These are phyloP conservation scores for Notolabrus celidotus DNA, from an alignment of 2,797 vertebrate genomes.

Conservation along the genomic window DNA sequence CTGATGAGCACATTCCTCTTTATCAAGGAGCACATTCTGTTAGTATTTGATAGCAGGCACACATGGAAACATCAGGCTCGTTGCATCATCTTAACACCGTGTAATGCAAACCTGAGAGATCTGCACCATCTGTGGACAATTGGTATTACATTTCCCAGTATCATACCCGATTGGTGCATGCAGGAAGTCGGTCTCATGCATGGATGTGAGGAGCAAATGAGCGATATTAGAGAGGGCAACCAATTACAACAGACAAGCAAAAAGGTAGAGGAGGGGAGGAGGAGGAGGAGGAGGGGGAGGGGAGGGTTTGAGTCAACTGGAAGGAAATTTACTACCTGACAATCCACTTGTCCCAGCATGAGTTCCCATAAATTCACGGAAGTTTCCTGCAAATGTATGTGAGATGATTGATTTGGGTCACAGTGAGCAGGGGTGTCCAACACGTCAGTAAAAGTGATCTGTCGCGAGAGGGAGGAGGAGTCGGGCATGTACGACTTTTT, in stretches of 20 bases:
- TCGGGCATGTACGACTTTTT: not conserved
- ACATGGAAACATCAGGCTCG: slow-evolving; percentile 9
- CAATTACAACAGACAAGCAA: slow-evolving; percentile 51
- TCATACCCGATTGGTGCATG: slow-evolving; percentile 65
- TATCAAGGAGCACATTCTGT: slow-evolving; percentile 39
- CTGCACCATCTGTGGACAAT: slow-evolving; percentile 19
- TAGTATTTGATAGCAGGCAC: slow-evolving; percentile 49
- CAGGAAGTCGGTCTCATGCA: slow-evolving; percentile 67
- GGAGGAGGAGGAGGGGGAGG: slow-evolving; percentile 1
- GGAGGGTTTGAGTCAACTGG: slow-evolving; percentile 61
- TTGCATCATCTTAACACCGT: slow-evolving; percentile 11
- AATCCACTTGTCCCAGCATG: slow-evolving; percentile 86
- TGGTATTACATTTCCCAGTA: not conserved
- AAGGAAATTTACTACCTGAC: slow-evolving; percentile 86
- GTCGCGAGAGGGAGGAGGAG: slow-evolving; percentile 16
- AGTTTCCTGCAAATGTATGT: slow-evolving; percentile 88
- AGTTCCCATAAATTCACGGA: slow-evolving; percentile 88
- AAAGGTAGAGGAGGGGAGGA: slow-evolving; percentile 9
- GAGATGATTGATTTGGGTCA: slow-evolving; percentile 83
- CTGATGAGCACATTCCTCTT: slow-evolving; percentile 34
- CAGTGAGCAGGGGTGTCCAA: slow-evolving; percentile 54
- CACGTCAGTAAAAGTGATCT: slow-evolving; percentile 48
- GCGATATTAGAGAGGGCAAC: slow-evolving; percentile 49
- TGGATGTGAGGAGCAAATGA: slow-evolving; percentile 50
- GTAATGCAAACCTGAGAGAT: slow-evolving; percentile 31